Base-by-base conservation (phyloP, 2,888 invertebrate genomes). In the Eustalomyia histrio region DNA sequence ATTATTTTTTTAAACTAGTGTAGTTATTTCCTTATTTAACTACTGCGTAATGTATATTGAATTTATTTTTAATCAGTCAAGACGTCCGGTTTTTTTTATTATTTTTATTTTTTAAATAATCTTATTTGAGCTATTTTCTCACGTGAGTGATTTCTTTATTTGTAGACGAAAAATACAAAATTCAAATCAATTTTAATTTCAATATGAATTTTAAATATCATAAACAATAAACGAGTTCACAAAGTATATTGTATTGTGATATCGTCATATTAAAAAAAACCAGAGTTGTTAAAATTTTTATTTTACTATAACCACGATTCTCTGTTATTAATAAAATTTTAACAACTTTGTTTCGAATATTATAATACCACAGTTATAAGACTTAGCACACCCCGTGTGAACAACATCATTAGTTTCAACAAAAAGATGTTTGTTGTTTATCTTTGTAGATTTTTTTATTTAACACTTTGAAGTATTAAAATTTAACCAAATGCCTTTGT, bases 381-480 rank as follows among this genome's bases (percentile, higher is more conserved):
- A n/a, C n/a, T n/a, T n/a, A n/a, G n/a, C n/a, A 21, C 21, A 21
- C 21, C 2, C 21, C 21, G 43, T n/a, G n/a, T n/a, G n/a, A n/a
- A n/a, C n/a, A n/a, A n/a, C n/a, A n/a, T n/a, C 43, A n/a, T 47
- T 0, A 8, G 4, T 55, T 47, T 47, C 43, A 47, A 18, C 10
- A 18, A 58, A 17, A 47, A 17, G 10, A 7, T 50, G 29, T 64
- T 68, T 60, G 50, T 68, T 60, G 50, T 16, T 58, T 39, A n/a
- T 65, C 64, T 58, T 50, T 47, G 43, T 47, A 47, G 43, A 47
- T 47, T 47, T 47, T 33, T 14, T 53, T 47, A 55, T 43, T 78
- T 64, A 78, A 61, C 69, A 53, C 65, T 72, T 67, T 3, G 65
- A 55, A 35, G 33, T 75, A 68, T 12, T 39, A 3, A 50, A 17